Evolutionary conservation across 2,797 vertebrate genomes (phyloP).

Genomic region (Pangasius krempfi): DNA sequence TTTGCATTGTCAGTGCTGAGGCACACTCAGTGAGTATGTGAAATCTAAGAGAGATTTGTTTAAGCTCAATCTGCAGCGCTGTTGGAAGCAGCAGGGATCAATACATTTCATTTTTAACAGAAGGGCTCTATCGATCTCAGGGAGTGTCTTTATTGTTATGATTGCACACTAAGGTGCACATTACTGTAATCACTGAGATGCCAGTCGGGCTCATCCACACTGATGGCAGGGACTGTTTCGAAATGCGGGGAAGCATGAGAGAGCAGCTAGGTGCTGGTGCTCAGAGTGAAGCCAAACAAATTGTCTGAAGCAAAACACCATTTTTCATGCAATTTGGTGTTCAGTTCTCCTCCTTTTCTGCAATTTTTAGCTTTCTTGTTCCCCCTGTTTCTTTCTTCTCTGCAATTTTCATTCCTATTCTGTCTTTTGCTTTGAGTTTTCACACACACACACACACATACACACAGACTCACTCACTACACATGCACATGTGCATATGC

Average conservation of each 20-base stretch:
- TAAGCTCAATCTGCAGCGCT: slow-evolving; percentile 70
- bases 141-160: slow-evolving; percentile 65
- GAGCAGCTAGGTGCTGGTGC: slow-evolving; percentile 43
- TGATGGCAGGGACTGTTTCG: slow-evolving; percentile 44
- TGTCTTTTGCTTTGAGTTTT: slow-evolving; percentile 16
- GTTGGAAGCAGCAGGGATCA: slow-evolving; percentile 70
- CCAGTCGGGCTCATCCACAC: slow-evolving; percentile 56
- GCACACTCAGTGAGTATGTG: slow-evolving; percentile 49
- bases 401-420: slow-evolving; percentile 26
- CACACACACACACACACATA: slow-evolving; percentile 4
- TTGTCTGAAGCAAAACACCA: slow-evolving; percentile 52
- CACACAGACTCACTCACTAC: neutral
- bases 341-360: slow-evolving; percentile 42
- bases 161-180: slow-evolving; percentile 65
- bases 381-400: slow-evolving; percentile 24
- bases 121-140: slow-evolving; percentile 68
- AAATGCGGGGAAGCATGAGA: slow-evolving; percentile 27
- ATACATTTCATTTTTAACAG: slow-evolving; percentile 80
- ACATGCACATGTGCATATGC: slow-evolving; percentile 33
- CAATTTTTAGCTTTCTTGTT: slow-evolving; percentile 26
- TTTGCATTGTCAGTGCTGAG: neutral
- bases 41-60: slow-evolving; percentile 66
- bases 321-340: slow-evolving; percentile 56
- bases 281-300: slow-evolving; percentile 55
- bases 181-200: slow-evolving; percentile 74